Conservation (phyloP, 2,797 vertebrate species). For the Tenualosa ilisha region DNA sequence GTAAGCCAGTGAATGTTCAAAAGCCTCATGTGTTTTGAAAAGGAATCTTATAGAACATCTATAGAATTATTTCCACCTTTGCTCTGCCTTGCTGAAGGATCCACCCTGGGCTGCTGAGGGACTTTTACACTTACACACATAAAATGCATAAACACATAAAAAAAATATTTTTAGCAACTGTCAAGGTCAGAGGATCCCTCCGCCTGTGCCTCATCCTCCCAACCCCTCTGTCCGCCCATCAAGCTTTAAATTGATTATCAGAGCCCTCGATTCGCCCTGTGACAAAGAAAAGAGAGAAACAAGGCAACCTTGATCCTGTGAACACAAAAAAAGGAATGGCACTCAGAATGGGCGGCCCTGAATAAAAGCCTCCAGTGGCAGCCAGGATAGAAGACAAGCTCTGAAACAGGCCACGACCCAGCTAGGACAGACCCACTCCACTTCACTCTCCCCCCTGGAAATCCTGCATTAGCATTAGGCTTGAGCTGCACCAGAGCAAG, state of each 20-base stretch:
- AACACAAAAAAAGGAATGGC: slow-evolving; percentile 46
- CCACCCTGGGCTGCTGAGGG: background rate
- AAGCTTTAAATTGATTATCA: slow-evolving; percentile 63
- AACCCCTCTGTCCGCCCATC: slow-evolving; percentile 62
- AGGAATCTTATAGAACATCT: slow-evolving; percentile 24
- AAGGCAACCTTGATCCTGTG: slow-evolving; percentile 53
- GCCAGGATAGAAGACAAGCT: background rate
- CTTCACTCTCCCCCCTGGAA: background rate
- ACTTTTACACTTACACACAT: background rate
- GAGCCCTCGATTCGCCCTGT: slow-evolving; percentile 63
- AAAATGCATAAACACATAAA: too few relatives aligned
- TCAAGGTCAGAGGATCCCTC: slow-evolving; percentile 58
- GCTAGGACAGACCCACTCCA: background rate
- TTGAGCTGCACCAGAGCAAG: background rate
- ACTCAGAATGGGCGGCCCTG: background rate
- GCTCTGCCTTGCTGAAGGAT: background rate
- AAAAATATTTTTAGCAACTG: slow-evolving; percentile 20
- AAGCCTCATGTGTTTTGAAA: background rate
- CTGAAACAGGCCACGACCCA: background rate
- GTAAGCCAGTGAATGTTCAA: background rate
- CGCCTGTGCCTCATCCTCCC: slow-evolving; percentile 31
- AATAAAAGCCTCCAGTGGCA: background rate
- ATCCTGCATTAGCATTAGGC: slow-evolving; percentile 15
- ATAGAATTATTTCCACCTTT: background rate
- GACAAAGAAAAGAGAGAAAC: slow-evolving; percentile 52